Conservation (phyloP, 2,888 invertebrate species). For the Philhelius pedissequus region DNA sequence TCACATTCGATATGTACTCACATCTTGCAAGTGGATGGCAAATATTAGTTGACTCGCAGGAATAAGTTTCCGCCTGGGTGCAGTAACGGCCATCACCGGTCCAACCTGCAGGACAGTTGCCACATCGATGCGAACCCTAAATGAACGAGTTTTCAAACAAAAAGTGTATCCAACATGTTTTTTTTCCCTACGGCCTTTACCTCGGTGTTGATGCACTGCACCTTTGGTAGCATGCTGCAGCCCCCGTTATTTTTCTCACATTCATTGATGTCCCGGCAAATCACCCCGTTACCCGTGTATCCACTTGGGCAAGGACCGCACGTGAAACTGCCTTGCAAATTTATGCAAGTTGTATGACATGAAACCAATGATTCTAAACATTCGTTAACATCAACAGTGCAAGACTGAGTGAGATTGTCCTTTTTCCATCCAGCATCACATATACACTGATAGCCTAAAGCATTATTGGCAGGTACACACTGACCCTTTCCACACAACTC, state of each 20-base stretch:
- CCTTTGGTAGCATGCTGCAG: slow-evolving; percentile 89
- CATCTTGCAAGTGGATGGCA: slow-evolving; percentile 92
- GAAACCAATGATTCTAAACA: slow-evolving; percentile 85
- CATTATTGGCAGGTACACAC: slow-evolving; percentile 85
- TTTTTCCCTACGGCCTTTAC: slow-evolving; percentile 79
- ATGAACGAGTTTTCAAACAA: not conserved
- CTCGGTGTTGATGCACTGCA: slow-evolving; percentile 91
- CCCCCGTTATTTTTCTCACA: slow-evolving; percentile 91
- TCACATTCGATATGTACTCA: slow-evolving; percentile 83
- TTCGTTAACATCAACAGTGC: slow-evolving; percentile 92
- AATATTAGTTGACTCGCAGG: slow-evolving; percentile 78
- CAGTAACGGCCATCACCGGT: slow-evolving; percentile 91
- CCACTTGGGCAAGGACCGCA: slow-evolving; percentile 94
- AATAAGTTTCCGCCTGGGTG: slow-evolving; percentile 71
- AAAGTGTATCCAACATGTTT: no score
- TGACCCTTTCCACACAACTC: slow-evolving; percentile 94
- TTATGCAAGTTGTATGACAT: slow-evolving; percentile 92
- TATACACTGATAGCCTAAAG: slow-evolving; percentile 86
- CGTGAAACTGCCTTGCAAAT: slow-evolving; percentile 91
- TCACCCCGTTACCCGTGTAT: slow-evolving; percentile 92
- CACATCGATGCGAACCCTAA: slow-evolving; percentile 91
- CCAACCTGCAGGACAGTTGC: slow-evolving; percentile 92
- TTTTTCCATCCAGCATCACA: slow-evolving; percentile 92
- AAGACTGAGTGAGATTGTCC: slow-evolving; percentile 84
- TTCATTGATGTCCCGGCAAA: slow-evolving; percentile 93